Evolutionary conservation across 2,113 vertebrate species (phyloP).

Genomic region (Poecile atricapillus): DNA sequence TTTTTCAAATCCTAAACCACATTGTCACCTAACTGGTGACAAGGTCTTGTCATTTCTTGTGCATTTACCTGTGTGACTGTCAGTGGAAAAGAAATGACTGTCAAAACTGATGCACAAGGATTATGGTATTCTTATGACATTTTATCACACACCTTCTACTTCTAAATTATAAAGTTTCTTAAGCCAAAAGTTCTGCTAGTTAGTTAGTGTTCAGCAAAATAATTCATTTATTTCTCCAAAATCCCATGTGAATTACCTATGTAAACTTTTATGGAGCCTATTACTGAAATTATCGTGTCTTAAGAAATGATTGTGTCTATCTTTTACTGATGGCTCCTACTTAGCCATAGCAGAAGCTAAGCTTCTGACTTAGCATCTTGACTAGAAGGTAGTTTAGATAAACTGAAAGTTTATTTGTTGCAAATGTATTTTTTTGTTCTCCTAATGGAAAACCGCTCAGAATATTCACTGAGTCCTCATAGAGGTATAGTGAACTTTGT

Average conservation of each 20-base stretch:
- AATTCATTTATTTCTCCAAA: background rate
- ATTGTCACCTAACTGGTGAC: background rate
- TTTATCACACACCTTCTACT: background rate
- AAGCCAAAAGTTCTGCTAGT: background rate
- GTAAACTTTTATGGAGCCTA: background rate
- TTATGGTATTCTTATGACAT: background rate
- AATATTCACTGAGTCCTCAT: too few species aligned
- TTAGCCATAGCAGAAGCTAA: too few species aligned
- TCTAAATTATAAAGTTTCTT: background rate
- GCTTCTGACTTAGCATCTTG: too few species aligned
- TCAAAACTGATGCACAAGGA: background rate
- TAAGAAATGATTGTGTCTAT: background rate
- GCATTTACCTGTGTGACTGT: background rate
- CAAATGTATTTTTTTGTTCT: background rate
- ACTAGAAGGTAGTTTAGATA: too few species aligned
- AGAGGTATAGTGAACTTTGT: too few species aligned
- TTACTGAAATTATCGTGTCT: background rate
- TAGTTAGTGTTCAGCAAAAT: background rate
- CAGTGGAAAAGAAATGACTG: background rate
- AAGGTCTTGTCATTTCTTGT: background rate
- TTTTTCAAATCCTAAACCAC: background rate
- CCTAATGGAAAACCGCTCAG: too few species aligned
- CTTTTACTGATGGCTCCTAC: too few species aligned
- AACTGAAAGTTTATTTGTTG: background rate
- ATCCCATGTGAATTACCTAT: background rate